phyloP scores from a whole-genome alignment of 2,797 vertebrate genomes.

The Coluber constrictor region DNA sequence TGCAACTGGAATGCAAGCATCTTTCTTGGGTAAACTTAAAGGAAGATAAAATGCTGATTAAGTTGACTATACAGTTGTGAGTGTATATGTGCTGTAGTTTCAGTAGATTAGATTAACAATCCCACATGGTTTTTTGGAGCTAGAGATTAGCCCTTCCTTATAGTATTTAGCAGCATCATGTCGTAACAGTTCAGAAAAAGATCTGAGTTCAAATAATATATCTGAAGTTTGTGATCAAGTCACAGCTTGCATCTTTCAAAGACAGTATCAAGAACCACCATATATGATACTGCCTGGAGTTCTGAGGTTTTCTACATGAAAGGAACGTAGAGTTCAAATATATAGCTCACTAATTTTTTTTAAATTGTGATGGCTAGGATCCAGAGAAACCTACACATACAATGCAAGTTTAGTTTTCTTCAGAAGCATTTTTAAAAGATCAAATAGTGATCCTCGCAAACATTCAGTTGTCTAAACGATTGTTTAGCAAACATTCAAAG shows the following conservation, averaged over 20 bases:
- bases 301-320: slow-evolving; percentile 24
- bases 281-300: slow-evolving; percentile 2
- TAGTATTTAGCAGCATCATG: neutral
- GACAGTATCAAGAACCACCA: neutral
- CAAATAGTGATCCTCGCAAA: neutral
- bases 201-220: slow-evolving; percentile 15
- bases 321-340: slow-evolving; percentile 7
- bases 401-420: neutral
- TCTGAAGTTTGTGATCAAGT: slow-evolving; percentile 12
- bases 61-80: neutral
- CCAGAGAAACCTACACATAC: neutral
- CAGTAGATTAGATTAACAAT: neutral
- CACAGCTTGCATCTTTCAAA: slow-evolving; percentile 22
- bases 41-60: neutral
- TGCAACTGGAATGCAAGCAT: neutral
- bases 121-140: neutral
- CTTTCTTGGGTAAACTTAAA: neutral
- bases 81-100: neutral
- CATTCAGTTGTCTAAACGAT: neutral
- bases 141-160: neutral
- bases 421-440: neutral
- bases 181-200: neutral
- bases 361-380: neutral
- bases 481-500: neutral
- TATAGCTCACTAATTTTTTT: neutral